Conservation (phyloP, 2,888 invertebrate genomes). For the Elmis aenea region DNA sequence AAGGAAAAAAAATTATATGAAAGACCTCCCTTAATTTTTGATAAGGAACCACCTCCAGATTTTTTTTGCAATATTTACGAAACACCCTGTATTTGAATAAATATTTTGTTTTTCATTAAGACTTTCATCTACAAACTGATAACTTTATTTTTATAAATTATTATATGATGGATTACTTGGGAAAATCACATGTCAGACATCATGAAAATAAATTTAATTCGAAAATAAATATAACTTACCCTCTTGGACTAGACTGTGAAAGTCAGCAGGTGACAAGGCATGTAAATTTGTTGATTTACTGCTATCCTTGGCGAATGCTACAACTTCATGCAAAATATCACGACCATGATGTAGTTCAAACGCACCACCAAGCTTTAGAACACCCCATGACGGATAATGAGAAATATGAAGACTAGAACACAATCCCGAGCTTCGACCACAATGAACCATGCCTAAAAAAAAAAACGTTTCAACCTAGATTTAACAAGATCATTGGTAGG, state of each 20-base stretch:
- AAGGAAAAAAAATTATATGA: too few species aligned
- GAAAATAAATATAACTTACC: too few species aligned
- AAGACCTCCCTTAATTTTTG: too few species aligned
- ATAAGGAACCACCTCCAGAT: too few species aligned
- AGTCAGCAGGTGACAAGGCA: slow-evolving; percentile 59
- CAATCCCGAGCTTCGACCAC: slow-evolving; percentile 52
- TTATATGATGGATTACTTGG: too few species aligned
- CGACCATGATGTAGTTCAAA: slow-evolving; percentile 70
- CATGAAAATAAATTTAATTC: slow-evolving; percentile 9
- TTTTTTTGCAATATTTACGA: too few species aligned
- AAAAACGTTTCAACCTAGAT: neutral
- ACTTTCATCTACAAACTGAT: too few species aligned
- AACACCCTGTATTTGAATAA: too few species aligned
- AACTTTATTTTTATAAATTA: too few species aligned
- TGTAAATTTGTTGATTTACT: slow-evolving; percentile 54
- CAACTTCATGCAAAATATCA: slow-evolving; percentile 52
- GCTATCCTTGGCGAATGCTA: slow-evolving; percentile 62
- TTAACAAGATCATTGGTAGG: too few species aligned
- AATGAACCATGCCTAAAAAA: slow-evolving; percentile 57
- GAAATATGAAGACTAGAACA: slow-evolving; percentile 57
- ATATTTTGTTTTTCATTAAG: too few species aligned
- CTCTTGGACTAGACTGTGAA: slow-evolving; percentile 51
- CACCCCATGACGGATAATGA: slow-evolving; percentile 63
- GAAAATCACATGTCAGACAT: neutral
- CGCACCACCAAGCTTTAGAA: slow-evolving; percentile 69